Evolutionary conservation across 1,140 invertebrate genomes (phyloP).

Genomic region (Elymnias hypermnestra): DNA sequence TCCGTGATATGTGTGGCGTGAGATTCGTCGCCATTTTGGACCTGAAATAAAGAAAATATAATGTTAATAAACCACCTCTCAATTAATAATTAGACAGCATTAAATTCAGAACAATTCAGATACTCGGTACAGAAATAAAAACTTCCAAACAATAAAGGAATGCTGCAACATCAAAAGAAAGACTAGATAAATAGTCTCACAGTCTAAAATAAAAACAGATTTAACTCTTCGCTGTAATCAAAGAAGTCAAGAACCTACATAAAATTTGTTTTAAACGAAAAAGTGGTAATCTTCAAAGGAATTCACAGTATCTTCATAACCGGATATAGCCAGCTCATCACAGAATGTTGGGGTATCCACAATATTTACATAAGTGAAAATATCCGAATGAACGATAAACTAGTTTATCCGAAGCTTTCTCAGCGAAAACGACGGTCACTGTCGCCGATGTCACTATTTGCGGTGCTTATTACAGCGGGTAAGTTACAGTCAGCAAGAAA

Average conservation of each 20-base stretch:
- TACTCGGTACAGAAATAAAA: no score
- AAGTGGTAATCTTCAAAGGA: neutral
- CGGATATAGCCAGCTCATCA: conserved; percentile 25
- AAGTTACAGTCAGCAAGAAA: neutral
- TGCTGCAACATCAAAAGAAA: no score
- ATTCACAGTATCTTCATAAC: conserved; percentile 5
- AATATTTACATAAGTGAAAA: conserved; percentile 67
- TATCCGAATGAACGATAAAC: conserved; percentile 48
- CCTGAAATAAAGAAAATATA: conserved; percentile 46
- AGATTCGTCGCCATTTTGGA: conserved; percentile 60
- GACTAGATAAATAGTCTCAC: no score
- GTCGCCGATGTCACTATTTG: conserved; percentile 8
- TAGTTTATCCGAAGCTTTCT: conserved; percentile 49
- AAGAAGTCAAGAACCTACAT: no score
- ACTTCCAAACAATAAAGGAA: no score
- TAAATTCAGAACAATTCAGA: no score
- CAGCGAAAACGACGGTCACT: conserved; percentile 34
- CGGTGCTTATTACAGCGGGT: neutral
- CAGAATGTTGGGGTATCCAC: conserved; percentile 29
- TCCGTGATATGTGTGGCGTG: conserved; percentile 52
- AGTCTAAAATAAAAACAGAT: no score
- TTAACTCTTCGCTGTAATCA: no score
- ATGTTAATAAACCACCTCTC: no score
- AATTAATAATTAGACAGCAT: no score
- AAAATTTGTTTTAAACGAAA: no score